Conservation (phyloP, 2,113 vertebrate genomes). For the Plestiodon gilberti region DNA sequence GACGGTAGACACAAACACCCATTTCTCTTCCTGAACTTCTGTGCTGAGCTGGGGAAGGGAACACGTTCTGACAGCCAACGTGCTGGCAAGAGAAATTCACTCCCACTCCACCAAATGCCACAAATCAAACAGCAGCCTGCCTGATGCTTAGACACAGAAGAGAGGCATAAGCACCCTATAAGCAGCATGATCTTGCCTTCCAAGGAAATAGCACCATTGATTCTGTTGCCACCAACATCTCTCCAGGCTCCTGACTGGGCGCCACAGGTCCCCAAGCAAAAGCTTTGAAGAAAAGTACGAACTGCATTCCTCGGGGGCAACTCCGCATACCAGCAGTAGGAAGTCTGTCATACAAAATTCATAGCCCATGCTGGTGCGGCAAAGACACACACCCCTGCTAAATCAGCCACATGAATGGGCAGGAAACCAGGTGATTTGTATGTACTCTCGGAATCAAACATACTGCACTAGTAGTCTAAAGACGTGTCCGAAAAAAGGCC, state of each 20-base stretch:
- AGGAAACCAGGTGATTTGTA: not conserved
- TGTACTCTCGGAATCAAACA: not conserved
- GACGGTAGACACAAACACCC: constrained; percentile 16
- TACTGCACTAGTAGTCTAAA: not conserved
- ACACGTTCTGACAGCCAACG: constrained; percentile 5
- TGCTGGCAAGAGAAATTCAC: constrained; percentile 21
- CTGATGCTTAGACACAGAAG: not conserved
- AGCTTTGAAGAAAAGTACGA: not conserved
- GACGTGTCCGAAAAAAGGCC: too few relatives aligned
- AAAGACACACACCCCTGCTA: not conserved
- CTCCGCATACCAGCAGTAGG: not conserved
- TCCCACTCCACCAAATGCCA: constrained; percentile 18
- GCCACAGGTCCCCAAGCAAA: not conserved
- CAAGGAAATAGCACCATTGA: not conserved
- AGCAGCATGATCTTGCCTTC: not conserved
- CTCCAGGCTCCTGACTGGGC: not conserved
- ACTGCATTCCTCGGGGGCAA: not conserved
- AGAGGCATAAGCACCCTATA: not conserved
- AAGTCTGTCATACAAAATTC: not conserved
- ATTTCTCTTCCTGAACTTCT: constrained; percentile 21
- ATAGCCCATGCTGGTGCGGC: not conserved
- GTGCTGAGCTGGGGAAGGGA: constrained; percentile 5
- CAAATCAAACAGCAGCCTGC: not conserved
- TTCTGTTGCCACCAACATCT: not conserved
- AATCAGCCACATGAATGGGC: too few relatives aligned